A percentile compares a stretch with the other conserved stretches of the same genome.
phyloP scores from a whole-genome alignment of 2,888 invertebrate species.

The Acanthoscelides obtectus region DNA sequence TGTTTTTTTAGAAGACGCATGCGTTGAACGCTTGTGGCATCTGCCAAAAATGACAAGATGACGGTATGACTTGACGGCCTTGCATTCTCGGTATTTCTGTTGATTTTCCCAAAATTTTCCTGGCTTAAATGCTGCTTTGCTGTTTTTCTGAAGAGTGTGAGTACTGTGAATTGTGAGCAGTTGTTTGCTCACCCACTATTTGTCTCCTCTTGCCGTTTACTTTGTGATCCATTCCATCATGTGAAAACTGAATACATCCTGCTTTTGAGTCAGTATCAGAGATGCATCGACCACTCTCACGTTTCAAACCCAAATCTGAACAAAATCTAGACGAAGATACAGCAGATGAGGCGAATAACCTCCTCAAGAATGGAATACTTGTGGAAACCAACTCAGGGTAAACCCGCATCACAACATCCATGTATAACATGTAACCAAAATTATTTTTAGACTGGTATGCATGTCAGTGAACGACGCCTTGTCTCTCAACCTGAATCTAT shows the following conservation, averaged over 20 bases:
- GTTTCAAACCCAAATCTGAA: slow-evolving; percentile 10
- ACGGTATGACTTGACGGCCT: too few relatives aligned
- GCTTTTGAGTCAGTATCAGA: neutral
- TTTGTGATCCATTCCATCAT: too few relatives aligned
- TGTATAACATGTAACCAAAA: slow-evolving; percentile 13
- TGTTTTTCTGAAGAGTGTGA: too few relatives aligned
- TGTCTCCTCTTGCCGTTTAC: too few relatives aligned
- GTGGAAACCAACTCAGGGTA: slow-evolving; percentile 49
- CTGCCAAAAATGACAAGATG: too few relatives aligned
- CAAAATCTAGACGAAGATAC: slow-evolving; percentile 21
- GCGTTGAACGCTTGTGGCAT: too few relatives aligned
- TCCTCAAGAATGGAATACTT: slow-evolving; percentile 47
- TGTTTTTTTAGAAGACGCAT: too few relatives aligned
- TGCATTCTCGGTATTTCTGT: too few relatives aligned
- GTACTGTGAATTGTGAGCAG: too few relatives aligned
- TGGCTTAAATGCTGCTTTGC: too few relatives aligned
- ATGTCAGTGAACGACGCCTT: slow-evolving; percentile 48
- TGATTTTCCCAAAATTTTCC: too few relatives aligned
- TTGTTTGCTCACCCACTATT: too few relatives aligned
- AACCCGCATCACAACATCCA: slow-evolving; percentile 15
- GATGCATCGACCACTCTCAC: neutral
- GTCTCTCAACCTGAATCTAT: slow-evolving; percentile 46
- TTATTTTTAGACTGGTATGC: slow-evolving; percentile 45
- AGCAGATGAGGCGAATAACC: slow-evolving; percentile 44
- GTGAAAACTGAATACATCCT: neutral